Base-by-base conservation (phyloP, 2,797 vertebrate species). In the Syndactyla subalaris region DNA sequence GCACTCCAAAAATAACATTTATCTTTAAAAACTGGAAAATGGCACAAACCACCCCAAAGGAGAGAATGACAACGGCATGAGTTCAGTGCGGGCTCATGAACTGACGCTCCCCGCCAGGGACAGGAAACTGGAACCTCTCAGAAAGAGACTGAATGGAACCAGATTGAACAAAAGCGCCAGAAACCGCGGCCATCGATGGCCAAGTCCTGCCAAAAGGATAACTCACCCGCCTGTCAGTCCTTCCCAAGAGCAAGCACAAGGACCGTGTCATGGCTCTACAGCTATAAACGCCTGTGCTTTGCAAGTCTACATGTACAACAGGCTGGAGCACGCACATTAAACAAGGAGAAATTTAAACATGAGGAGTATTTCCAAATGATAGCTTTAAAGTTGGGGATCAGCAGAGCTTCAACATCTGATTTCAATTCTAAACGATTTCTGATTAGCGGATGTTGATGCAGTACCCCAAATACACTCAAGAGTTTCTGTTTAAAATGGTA, bases 11-110 rank as follows among this genome's bases (percentile, higher is more conserved):
- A 97, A 91, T 59, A 97, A 97, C 43, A 7, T 70, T 94, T 92
- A 36, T 71, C 88, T 95, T 92, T 71, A 82, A 92, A 96, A 89
- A 84, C 80, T 97, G 91, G 95, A 94, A 95, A 95, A 95, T 95
- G 96, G 96, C 89, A 94, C 73, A 92, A 91, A 92, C 67, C 92
- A 65, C 86, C 86, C 95, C 73, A 61, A 91, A 96, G 79, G 78
- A 95, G 93, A 84, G 93, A 80, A 96, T 61, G 95, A 94, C 94
- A 94, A 86, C 0, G 7, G 80, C 81, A 59, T n/a, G 97, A 96
- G 95, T 89, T 93, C 96, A 97, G 92, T 0, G 0, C 9, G 1
- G 92, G 89, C 93, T 96, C 27, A 0, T 9, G 84, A 94, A 94
- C 54, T 7, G 95, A 86, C 10, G 5, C 43, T 93, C 76, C 85